Percentiles rank a stretch among this genome's conserved stretches.
These are phyloP conservation scores for Triplophysa yarkandensis DNA, from an alignment of 2,797 vertebrate genomes.

Conservation along the genomic window DNA sequence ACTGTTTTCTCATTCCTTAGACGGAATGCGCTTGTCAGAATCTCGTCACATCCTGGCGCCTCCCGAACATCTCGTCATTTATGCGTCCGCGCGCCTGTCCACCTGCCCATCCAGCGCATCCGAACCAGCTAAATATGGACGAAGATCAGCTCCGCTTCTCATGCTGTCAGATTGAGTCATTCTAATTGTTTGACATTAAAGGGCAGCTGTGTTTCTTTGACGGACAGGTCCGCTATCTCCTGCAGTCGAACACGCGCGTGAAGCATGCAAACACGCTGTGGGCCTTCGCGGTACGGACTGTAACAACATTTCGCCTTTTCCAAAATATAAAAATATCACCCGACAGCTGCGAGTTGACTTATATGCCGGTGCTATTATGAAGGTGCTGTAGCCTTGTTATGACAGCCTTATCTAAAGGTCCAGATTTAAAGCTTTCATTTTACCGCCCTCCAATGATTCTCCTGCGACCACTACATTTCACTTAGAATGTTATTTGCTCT, in stretches of 20 bases:
- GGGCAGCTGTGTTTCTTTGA: slow-evolving; percentile 38
- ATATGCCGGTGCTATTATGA: slow-evolving; percentile 38
- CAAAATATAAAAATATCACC: slow-evolving; percentile 13
- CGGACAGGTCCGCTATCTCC: background rate
- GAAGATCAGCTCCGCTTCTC: slow-evolving; percentile 35
- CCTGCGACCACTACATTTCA: slow-evolving; percentile 54
- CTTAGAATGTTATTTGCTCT: slow-evolving; percentile 61
- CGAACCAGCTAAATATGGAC: slow-evolving; percentile 48
- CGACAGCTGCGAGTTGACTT: slow-evolving; percentile 28
- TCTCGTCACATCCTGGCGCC: slow-evolving; percentile 67
- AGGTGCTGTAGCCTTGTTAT: slow-evolving; percentile 51
- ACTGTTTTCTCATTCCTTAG: slow-evolving; percentile 38
- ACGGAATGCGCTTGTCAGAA: slow-evolving; percentile 65
- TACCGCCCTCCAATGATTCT: slow-evolving; percentile 51
- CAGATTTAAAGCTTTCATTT: slow-evolving; percentile 63
- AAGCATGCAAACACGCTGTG: background rate
- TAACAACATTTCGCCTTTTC: slow-evolving; percentile 1
- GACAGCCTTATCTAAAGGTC: slow-evolving; percentile 52
- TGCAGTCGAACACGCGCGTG: background rate
- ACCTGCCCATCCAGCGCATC: slow-evolving; percentile 56
- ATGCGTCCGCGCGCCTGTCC: slow-evolving; percentile 72
- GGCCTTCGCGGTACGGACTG: background rate
- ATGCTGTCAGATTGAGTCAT: slow-evolving; percentile 42
- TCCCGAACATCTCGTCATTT: slow-evolving; percentile 71
- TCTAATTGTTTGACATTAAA: slow-evolving; percentile 56